These are phyloP conservation scores for Vulpes ferrilata DNA, from an alignment of 2,113 vertebrate species.

Conservation along the genomic window DNA sequence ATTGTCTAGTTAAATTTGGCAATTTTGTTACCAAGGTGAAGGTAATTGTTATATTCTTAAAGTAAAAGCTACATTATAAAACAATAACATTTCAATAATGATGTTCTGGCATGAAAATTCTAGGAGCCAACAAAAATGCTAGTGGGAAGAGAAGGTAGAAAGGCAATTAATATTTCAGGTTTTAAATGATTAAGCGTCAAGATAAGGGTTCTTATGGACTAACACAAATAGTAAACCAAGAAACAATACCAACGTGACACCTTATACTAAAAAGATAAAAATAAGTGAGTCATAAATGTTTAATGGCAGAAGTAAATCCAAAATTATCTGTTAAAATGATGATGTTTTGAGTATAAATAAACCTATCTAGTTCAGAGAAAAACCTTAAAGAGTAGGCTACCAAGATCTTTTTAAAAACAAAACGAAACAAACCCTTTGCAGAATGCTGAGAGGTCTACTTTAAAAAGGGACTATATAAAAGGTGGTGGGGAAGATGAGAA, in stretches of 20 bases:
- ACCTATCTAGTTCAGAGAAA: neutral
- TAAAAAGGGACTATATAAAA: neutral
- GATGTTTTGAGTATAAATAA: conserved; percentile 1
- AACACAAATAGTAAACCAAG: neutral
- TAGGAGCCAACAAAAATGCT: neutral
- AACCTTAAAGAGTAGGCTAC: neutral
- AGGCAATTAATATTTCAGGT: neutral
- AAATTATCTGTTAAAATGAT: conserved; percentile 19
- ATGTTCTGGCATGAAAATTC: conserved; percentile 33
- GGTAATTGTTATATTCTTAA: conserved; percentile 11
- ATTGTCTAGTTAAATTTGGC: neutral
- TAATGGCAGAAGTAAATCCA: neutral
- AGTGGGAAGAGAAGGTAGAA: neutral
- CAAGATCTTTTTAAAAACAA: neutral
- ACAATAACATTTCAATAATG: conserved; percentile 21
- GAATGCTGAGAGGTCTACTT: neutral
- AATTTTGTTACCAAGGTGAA: conserved; percentile 18
- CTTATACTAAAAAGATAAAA: neutral
- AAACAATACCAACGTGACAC: neutral
- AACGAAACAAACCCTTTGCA: neutral
- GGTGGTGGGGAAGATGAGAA: neutral
- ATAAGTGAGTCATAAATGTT: neutral
- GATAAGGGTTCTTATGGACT: neutral
- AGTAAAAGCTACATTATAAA: conserved; percentile 25
- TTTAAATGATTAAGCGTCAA: neutral